These are phyloP conservation scores for Podarcis siculus DNA, from an alignment of 2,797 vertebrate species.

Conservation along the genomic window DNA sequence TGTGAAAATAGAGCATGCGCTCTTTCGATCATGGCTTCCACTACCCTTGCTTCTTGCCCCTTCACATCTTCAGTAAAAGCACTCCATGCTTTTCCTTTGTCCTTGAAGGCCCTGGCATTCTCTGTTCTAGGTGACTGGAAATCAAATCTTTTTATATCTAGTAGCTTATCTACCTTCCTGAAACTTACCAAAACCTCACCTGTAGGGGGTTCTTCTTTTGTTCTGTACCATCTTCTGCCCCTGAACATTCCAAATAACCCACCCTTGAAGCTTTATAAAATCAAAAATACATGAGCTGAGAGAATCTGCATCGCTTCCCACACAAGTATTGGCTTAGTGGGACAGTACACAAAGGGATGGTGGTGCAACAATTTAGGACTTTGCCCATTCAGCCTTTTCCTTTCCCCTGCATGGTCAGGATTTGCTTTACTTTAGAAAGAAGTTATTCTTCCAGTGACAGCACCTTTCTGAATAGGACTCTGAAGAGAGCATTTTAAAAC, in stretches of 20 bases:
- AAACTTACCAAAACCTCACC: neutral
- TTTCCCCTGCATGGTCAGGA: neutral
- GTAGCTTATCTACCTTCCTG: neutral
- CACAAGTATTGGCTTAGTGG: neutral
- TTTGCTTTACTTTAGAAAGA: neutral
- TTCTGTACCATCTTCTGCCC: neutral
- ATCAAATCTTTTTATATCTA: neutral
- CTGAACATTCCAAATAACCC: neutral
- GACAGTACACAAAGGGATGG: neutral
- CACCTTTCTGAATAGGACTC: neutral
- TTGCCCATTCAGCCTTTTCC: neutral
- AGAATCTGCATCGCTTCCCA: neutral
- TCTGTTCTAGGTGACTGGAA: neutral
- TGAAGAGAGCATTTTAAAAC: neutral
- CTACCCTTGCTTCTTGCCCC: neutral
- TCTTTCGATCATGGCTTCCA: neutral
- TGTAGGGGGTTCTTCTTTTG: neutral
- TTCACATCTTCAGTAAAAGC: neutral
- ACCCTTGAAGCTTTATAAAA: neutral
- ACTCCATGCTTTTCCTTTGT: neutral
- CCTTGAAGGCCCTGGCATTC: too few species aligned
- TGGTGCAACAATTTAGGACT: too few species aligned
- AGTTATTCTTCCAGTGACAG: neutral
- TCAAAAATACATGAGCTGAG: neutral
- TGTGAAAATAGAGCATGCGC: neutral